Base-by-base conservation (phyloP, 2,113 vertebrate genomes). In the Pogonocichla stellata region DNA sequence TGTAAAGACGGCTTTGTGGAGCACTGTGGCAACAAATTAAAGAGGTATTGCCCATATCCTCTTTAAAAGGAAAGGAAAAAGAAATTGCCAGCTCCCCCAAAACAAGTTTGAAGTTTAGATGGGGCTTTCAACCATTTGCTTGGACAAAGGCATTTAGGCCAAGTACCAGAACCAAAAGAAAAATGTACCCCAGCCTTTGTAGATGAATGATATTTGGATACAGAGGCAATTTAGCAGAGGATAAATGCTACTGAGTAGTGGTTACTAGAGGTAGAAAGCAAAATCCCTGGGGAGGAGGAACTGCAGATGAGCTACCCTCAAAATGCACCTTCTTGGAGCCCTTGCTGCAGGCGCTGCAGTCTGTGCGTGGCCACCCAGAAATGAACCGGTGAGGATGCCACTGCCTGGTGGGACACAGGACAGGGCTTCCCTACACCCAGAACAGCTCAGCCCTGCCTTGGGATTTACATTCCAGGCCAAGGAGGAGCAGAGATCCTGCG, bases 21-120 rank as follows among this genome's bases (percentile, higher is more conserved):
- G 64, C 26, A 6, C 7, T 93, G 71, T 81, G 66, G 71, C 94
- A 84, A 92, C 48, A 95, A 86, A 86, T 58, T 31, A 93, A 95
- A 93, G 26, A 78, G n/a, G 53, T 14, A 26, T 53, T 85, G 60
- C 43, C n/a, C 6, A 1, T 12, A 40, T 17, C 17, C 19, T 17
- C 72, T 94, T 79, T 12, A 74, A 77, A 82, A 82, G 66, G 66
- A 74, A 64, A 93, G 2, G 10, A 19, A 56, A 60, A 74, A 77
- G 58, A 54, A 80, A 40, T 64, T 1, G 0, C 13, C 16, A 45
- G 19, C 14, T 48, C 3, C 2, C 4, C 4, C 34, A 31, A 31
- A 64, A 47, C 4, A 74, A 33, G 25, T 62, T 7, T 80, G 86
- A 95, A 29, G 28, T 80, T 92, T 81, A 40, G 42, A 58, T 88